Evolutionary conservation across 2,113 vertebrate genomes (phyloP).

Genomic region (Porphyrio hochstetteri): DNA sequence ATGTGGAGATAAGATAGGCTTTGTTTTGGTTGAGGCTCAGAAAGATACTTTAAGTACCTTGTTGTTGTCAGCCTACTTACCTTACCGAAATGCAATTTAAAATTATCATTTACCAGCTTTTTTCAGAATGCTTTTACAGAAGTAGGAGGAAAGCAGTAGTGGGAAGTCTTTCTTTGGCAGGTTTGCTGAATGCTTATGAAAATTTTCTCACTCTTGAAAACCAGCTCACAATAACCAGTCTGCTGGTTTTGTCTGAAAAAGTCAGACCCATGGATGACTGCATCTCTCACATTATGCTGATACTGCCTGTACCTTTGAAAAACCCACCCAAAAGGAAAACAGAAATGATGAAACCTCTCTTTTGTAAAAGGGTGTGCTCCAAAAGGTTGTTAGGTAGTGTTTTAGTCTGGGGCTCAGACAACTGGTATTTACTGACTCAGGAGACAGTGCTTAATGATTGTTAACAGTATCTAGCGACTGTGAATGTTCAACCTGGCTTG

Average conservation of each 20-base stretch:
- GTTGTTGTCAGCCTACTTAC: not conserved
- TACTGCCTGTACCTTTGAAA: not conserved
- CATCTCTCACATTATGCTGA: not conserved
- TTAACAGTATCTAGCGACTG: not conserved
- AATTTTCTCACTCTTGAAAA: not conserved
- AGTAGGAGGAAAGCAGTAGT: not conserved
- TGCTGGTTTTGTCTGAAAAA: not conserved
- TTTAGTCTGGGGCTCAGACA: not conserved
- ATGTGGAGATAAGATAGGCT: conserved; percentile 31
- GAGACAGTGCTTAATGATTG: not conserved
- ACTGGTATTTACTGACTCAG: not conserved
- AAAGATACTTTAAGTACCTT: not conserved
- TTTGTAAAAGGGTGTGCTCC: not conserved
- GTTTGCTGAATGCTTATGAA: not conserved
- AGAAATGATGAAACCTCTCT: not conserved
- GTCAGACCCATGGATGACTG: not conserved
- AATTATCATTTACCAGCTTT: not conserved
- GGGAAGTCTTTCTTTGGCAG: not conserved
- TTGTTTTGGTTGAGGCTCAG: conserved; percentile 18
- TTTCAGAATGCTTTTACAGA: not conserved
- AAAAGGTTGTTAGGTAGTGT: not conserved
- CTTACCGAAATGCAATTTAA: not conserved
- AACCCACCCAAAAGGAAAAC: not conserved
- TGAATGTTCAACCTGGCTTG: conserved; percentile 17
- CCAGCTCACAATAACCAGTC: not conserved